Conservation (phyloP, 2,113 vertebrate genomes). For the Calyptomena viridis region DNA sequence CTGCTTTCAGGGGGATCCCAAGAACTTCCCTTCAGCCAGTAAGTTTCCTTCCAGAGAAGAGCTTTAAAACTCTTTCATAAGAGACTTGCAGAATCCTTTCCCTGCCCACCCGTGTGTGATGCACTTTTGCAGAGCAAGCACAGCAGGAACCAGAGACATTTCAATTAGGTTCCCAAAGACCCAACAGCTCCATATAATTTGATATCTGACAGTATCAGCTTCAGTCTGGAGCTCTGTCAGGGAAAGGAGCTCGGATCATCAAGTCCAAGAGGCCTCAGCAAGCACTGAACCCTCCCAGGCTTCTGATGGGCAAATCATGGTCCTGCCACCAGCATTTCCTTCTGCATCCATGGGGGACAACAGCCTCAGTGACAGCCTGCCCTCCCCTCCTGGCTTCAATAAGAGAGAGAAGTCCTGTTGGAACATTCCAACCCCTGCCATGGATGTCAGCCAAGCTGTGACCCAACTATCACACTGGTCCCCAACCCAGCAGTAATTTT, state of each 20-base stretch:
- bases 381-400: not conserved
- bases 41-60: not conserved
- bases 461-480: not conserved
- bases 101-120: accelerated
- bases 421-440: not conserved
- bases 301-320: accelerated
- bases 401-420: not conserved
- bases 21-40: not conserved
- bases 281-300: accelerated
- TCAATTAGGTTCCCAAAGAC: not conserved
- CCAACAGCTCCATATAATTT: not conserved
- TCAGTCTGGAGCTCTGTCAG: not conserved
- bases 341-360: not conserved
- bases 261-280: too few relatives aligned
- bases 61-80: not conserved
- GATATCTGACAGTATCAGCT: not conserved
- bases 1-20: not conserved
- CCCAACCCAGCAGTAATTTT: not conserved
- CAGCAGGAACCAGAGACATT: not conserved
- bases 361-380: not conserved
- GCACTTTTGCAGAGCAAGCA: not conserved
- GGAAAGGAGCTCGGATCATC: too few relatives aligned
- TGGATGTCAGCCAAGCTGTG: not conserved
- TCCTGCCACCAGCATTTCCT: not conserved
- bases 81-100: not conserved